phyloP scores from a whole-genome alignment of 1,140 invertebrate species.

The Pomacea maculata region DNA sequence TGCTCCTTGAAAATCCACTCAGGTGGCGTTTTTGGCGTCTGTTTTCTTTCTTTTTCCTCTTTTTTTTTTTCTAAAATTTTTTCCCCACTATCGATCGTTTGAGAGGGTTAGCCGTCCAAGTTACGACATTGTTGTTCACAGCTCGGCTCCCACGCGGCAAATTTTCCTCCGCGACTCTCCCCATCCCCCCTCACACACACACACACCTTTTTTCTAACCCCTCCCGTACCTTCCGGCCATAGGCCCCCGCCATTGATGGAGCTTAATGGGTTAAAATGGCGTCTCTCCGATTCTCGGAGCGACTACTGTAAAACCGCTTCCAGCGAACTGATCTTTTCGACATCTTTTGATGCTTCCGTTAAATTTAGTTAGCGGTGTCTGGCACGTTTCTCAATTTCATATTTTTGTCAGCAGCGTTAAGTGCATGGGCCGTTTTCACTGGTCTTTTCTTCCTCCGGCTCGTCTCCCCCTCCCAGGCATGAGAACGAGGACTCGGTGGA shows the following conservation, averaged over 20 bases:
- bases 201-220: not conserved
- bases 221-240: constrained; percentile 12
- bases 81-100: too few relatives aligned
- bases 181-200: not conserved
- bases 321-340: constrained; percentile 23
- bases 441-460: not conserved
- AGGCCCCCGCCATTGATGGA: constrained; percentile 9
- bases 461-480: not conserved
- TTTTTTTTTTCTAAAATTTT: too few relatives aligned
- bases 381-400: constrained; percentile 21
- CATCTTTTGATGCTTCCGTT: constrained; percentile 26
- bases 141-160: constrained; percentile 14
- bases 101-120: not conserved
- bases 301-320: constrained; percentile 20
- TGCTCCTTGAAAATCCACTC: too few relatives aligned
- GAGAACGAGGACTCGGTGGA: too few relatives aligned
- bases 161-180: constrained; percentile 17
- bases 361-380: constrained; percentile 25
- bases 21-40: too few relatives aligned
- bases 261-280: constrained; percentile 21
- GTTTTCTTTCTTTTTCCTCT: too few relatives aligned
- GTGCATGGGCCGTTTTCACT: constrained; percentile 5
- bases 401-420: constrained; percentile 24
- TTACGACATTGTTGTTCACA: constrained; percentile 23
- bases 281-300: constrained; percentile 3